Evolutionary conservation across 1,140 invertebrate species (phyloP).

Genomic region (Macrocentrus cingulum): DNA sequence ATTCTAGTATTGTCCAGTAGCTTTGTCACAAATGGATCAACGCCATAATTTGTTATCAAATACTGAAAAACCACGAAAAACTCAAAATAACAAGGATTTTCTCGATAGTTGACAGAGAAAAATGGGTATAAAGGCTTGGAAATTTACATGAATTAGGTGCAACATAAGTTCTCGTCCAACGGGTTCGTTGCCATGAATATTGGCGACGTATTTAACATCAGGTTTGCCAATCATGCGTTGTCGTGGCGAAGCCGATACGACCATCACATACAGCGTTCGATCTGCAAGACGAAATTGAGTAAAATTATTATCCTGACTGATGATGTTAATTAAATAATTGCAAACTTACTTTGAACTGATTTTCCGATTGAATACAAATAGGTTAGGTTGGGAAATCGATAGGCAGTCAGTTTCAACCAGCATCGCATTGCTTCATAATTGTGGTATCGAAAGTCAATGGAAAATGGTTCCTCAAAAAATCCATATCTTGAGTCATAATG

Average conservation of each 20-base stretch:
- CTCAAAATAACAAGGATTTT: background rate
- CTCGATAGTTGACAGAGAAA: conserved; percentile 6
- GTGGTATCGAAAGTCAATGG: conserved; percentile 83
- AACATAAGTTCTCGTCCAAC: conserved; percentile 85
- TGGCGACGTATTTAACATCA: conserved; percentile 89
- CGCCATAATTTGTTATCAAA: conserved; percentile 78
- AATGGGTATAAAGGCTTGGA: conserved; percentile 5
- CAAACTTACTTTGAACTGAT: conserved; percentile 84
- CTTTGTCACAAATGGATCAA: conserved; percentile 80
- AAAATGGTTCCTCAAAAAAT: conserved; percentile 50
- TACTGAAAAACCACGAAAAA: conserved; percentile 56
- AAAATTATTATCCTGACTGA: background rate
- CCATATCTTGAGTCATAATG: conserved; percentile 49
- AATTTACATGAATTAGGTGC: conserved; percentile 79
- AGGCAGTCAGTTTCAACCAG: conserved; percentile 76
- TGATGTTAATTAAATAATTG: background rate
- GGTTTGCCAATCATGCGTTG: conserved; percentile 91
- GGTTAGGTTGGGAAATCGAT: conserved; percentile 80
- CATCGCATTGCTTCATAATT: conserved; percentile 84
- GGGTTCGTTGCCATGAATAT: conserved; percentile 90
- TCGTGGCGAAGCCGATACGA: conserved; percentile 84
- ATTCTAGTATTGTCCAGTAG: conserved; percentile 87
- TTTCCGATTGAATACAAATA: conserved; percentile 91
- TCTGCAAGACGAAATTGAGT: conserved; percentile 60
- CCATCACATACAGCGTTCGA: conserved; percentile 92